Base-by-base conservation (phyloP, 2,888 invertebrate species). In the Odontocerum albicorne region DNA sequence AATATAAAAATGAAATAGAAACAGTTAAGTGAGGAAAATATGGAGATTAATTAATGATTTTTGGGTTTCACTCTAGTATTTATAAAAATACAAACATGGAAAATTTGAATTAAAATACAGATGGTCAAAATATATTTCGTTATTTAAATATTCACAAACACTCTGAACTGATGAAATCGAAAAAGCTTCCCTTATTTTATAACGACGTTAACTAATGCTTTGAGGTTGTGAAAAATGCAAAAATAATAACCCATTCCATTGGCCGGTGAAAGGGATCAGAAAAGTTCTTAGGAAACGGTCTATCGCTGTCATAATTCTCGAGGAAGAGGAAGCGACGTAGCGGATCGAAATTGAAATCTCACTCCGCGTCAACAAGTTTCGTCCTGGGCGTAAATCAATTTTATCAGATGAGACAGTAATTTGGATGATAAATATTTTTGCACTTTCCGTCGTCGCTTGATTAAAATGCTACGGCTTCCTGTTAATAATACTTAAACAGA, bases 311-410 rank as follows among this genome's bases (percentile, higher is more conserved):
- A 45, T 45, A 52, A 52, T 44, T 52, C 50, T 51, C 40, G 13
- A 12, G 52, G 27, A 22, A 39, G 32, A 31, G 36, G 47, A 49
- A 55, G 36, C 43, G 36, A 38, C 43, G 49, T 27, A 21, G 22
- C 39, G 55, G 39, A 57, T 57, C 57, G 52, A 53, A 57, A 57
- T 57, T 57, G 57, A 57, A 57, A 57, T 57, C 57, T 57, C 49
- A 12, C 45, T 35, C 19, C 36, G 46, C 32, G 53, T 53, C 57
- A 57, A 57, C 57, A 57, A 56, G 57, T 57, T 57, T 53, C 19
- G 35, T 43, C 36, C 32, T 31, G 33, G 15, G 27, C 38, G 36
- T 40, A 47, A 38, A 57, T 27, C 52, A 49, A 21, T 54, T 45
- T 38, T 43, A 52, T 50, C 38, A 19, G 35, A 38, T 40, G 51